A percentile compares a stretch with the other conserved stretches of the same genome.
Conservation (phyloP, 2,888 invertebrate species). For the Drosophila falleni region DNA sequence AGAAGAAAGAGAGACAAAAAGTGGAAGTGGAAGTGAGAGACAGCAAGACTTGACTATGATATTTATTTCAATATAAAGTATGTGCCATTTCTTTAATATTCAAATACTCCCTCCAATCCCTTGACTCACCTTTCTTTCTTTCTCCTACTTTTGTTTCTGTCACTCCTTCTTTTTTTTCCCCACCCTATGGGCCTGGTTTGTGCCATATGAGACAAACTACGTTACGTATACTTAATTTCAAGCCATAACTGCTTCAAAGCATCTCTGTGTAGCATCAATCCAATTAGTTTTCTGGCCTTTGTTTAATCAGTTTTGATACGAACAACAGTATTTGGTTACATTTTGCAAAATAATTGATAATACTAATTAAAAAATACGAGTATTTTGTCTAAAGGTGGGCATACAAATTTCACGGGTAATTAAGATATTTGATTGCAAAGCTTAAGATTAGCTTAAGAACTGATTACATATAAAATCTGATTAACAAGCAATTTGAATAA, state of each 20-base stretch:
- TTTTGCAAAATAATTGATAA: slow-evolving; percentile 19
- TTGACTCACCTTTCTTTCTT: background rate
- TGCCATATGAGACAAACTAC: slow-evolving; percentile 19
- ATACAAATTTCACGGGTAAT: background rate
- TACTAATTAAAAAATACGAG: slow-evolving; percentile 4
- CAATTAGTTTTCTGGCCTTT: slow-evolving; percentile 33
- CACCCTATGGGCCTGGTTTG: background rate
- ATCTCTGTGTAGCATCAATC: slow-evolving; percentile 10
- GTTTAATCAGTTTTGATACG: slow-evolving; percentile 15
- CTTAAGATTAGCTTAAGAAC: background rate
- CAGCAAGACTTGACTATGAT: slow-evolving; percentile 11
- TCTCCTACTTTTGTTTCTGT: background rate
- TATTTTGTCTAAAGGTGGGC: background rate
- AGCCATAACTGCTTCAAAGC: slow-evolving; percentile 9
- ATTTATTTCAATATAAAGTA: slow-evolving; percentile 14
- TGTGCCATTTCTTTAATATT: slow-evolving; percentile 29
- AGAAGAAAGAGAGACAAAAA: background rate
- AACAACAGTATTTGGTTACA: slow-evolving; percentile 36
- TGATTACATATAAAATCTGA: background rate
- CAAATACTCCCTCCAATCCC: background rate
- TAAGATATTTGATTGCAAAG: background rate
- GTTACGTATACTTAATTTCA: slow-evolving; percentile 41
- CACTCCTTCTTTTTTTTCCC: background rate
- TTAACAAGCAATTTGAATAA: background rate
- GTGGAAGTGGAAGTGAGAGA: background rate